These are phyloP conservation scores for Erithacus rubecula DNA, from an alignment of 2,797 vertebrate genomes.

Conservation along the genomic window DNA sequence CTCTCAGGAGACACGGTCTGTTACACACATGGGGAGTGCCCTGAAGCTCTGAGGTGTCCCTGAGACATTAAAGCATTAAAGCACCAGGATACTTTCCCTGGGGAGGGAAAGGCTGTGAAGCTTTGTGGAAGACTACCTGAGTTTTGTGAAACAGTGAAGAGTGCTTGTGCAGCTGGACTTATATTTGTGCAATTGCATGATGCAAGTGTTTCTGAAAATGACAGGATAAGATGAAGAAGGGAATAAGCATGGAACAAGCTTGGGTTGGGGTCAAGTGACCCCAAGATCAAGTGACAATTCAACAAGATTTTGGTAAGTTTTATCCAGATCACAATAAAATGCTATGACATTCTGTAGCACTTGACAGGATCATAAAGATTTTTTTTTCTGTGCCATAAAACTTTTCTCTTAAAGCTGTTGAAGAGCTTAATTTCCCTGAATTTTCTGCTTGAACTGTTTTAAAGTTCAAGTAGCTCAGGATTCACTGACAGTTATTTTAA, in stretches of 20 bases:
- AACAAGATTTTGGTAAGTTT: background rate
- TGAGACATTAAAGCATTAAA: constrained; percentile 53
- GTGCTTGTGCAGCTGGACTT: background rate
- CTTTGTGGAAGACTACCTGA: constrained; percentile 36
- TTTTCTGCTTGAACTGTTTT: background rate
- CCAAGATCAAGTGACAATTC: background rate
- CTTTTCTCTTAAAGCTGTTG: background rate
- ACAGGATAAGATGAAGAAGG: background rate
- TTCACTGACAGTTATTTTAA: background rate
- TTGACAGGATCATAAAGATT: background rate
- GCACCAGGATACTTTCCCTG: constrained; percentile 32
- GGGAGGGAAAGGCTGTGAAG: constrained; percentile 35
- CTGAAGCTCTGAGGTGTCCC: constrained; percentile 37
- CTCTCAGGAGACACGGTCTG: constrained; percentile 50
- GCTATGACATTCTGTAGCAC: background rate
- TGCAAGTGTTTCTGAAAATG: background rate
- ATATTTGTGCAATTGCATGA: background rate
- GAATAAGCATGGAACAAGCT: background rate
- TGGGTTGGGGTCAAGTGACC: background rate
- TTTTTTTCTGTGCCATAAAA: background rate
- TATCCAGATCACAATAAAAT: background rate
- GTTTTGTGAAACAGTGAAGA: constrained; percentile 10
- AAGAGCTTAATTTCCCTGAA: background rate
- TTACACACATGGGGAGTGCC: background rate
- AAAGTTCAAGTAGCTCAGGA: background rate